These are phyloP conservation scores for Oithona nana DNA, from an alignment of 2,888 invertebrate species.

Conservation along the genomic window DNA sequence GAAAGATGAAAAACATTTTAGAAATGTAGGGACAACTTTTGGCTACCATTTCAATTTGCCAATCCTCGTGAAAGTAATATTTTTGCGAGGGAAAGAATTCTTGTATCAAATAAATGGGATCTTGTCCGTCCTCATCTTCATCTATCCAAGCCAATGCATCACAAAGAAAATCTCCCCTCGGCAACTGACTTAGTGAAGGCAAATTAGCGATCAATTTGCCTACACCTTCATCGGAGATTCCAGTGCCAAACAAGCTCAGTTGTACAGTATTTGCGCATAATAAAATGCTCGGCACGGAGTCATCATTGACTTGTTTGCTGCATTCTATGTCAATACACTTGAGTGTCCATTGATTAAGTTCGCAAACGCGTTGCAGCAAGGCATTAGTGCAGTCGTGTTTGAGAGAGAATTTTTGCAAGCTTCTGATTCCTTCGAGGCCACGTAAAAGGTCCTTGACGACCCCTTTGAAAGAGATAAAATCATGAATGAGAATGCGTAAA, in stretches of 20 bases:
- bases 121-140: background rate
- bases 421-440: background rate
- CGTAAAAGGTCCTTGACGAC: background rate
- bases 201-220: background rate
- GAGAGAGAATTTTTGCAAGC: background rate
- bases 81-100: conserved; percentile 1
- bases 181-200: background rate
- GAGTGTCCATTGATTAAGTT: background rate
- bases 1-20: background rate
- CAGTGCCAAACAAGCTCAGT: background rate
- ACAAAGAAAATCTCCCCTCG: background rate
- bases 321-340: background rate
- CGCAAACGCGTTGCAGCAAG: background rate
- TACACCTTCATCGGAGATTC: background rate
- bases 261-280: background rate
- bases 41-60: conserved; percentile 1
- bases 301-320: background rate
- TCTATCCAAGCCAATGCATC: background rate
- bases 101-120: background rate
- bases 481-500: too few relatives aligned
- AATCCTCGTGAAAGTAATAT: background rate
- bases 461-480: too few relatives aligned
- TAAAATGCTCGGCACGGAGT: background rate
- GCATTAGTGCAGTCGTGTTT: background rate
- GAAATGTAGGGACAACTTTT: background rate